phyloP scores from a whole-genome alignment of 2,888 invertebrate species.

The Aplocera efformata region DNA sequence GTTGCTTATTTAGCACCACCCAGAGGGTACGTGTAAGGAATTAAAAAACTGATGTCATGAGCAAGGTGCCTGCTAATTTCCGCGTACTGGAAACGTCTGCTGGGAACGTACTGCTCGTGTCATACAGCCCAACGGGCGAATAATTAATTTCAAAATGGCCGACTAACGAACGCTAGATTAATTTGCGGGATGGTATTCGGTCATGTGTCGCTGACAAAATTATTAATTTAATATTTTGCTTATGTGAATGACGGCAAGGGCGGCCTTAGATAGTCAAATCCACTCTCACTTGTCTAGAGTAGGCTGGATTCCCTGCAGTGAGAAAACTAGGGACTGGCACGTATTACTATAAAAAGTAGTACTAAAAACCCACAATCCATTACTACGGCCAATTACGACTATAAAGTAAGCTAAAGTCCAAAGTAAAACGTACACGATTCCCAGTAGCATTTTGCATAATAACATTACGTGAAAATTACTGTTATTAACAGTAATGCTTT shows the following conservation, averaged over 20 bases:
- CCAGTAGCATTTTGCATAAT: not conserved
- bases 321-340: slow-evolving; percentile 4
- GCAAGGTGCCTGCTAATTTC: no score
- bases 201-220: slow-evolving; percentile 1
- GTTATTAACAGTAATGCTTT: not conserved
- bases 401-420: not conserved
- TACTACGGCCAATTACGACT: not conserved
- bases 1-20: no score
- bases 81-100: slow-evolving; percentile 1
- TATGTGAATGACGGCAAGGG: not conserved
- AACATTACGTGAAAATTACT: not conserved
- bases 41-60: no score
- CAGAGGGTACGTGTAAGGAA: no score
- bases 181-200: slow-evolving; percentile 18
- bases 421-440: not conserved
- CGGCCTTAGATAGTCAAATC: no score
- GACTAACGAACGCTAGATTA: slow-evolving; percentile 13
- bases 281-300: no score
- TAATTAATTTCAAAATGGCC: slow-evolving; percentile 29
- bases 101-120: not conserved
- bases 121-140: slow-evolving; percentile 8
- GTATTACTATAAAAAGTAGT: no score
- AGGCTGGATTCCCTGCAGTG: no score
- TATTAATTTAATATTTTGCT: no score
- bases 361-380: not conserved